Base-by-base conservation (phyloP, 1,140 invertebrate species). In the Dolichoris vasculosae region DNA sequence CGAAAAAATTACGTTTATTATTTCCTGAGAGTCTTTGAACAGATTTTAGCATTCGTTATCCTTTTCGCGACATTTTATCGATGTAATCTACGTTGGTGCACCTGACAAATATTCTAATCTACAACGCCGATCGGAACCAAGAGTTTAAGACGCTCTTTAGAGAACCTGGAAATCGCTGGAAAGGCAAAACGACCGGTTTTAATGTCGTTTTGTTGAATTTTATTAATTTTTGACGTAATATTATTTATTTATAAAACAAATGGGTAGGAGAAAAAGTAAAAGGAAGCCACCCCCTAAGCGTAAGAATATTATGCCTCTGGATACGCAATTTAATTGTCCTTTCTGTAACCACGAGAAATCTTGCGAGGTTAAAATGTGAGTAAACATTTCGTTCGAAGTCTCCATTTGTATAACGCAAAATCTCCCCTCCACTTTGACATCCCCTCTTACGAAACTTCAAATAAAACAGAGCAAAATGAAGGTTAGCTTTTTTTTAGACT, bases 281-380 rank as follows among this genome's bases (percentile, higher is more conserved):
- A 96, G 98, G 90, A 99, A 99, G 94, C 98, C 99, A 23, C 98
- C 98, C 17, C 96, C 98, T 46, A 99, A 99, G 92, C 94, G 96
- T 87, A 99, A 99, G 94, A 96, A 97, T 11, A 98, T 99, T 88
- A 96, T 98, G 91, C 97, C 99, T 2, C 93, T 99, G 46, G 99
- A 99, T 90, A 97, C 96, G 76, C 96, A 98, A 90, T 99, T 99
- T 92, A 99, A 99, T 92, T 99, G 99, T 91, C 99, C 99, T 11
- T 99, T 99, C 94, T 99, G 99, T 93, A 99, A 99, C 94, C 99
- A 99, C 91, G 99, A 99, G 93, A 98, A 98, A 89, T 99, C 98
- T 1, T 99, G 99, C 94, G 99, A 99, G 95, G 99, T 99, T 64
- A 99, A 99, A 96, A 98, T 99, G 99, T 99, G 95, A 95, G 96